Conservation (phyloP, 2,113 vertebrate species). For the Cyprinodon variegatus region DNA sequence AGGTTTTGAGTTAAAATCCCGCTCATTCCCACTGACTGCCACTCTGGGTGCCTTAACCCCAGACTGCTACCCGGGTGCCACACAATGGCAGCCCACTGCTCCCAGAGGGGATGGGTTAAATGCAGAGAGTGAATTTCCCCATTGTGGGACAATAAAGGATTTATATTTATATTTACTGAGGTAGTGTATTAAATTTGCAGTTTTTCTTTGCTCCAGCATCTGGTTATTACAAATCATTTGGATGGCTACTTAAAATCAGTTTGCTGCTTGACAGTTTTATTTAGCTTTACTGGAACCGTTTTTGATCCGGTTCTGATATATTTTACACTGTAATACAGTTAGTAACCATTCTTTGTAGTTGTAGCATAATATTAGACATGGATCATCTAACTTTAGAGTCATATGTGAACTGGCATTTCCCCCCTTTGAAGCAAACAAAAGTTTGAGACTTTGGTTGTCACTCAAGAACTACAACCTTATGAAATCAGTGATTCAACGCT, state of each 20-base stretch:
- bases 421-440: not conserved
- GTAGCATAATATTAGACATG: not conserved
- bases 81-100: too few species aligned
- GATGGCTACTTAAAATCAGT: not conserved
- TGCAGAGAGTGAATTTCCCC: too few species aligned
- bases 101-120: too few species aligned
- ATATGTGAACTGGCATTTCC: not conserved
- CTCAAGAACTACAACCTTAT: not conserved
- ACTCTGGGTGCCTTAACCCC: too few species aligned
- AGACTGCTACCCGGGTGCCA: too few species aligned
- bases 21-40: too few species aligned
- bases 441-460: not conserved
- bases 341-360: not conserved
- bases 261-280: not conserved
- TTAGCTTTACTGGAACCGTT: not conserved
- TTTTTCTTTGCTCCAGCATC: not conserved
- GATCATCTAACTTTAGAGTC: not conserved
- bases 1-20: too few species aligned
- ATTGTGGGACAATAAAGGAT: too few species aligned
- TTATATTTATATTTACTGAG: not conserved
- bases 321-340: not conserved
- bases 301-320: not conserved
- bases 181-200: slow-evolving; percentile 39
- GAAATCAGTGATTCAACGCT: not conserved
- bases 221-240: not conserved